Evolutionary conservation across 2,888 invertebrate genomes (phyloP), one percentile per base, ranked within the genome.

Genomic region (Rhagophthalmus giganteus): DNA sequence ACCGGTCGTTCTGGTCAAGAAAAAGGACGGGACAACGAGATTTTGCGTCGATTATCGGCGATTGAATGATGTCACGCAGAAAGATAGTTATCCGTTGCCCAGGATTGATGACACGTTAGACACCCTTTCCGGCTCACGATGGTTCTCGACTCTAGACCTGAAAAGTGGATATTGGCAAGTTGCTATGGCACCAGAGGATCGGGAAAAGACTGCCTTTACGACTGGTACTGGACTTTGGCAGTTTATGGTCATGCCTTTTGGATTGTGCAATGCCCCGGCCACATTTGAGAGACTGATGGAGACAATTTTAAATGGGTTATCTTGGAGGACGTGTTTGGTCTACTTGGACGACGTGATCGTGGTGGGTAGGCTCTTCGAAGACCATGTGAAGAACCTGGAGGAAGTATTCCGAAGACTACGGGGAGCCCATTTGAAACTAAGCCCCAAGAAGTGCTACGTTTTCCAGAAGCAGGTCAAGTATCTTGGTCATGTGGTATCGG

Each of bases 221-320:
- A 38, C 24, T n/a, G 48, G 54, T 2, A 30, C 2, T 12, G 55
- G 57, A n/a, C 38, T 55, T 11, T 58, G 28, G 26, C 30, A 55
- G 25, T 54, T 58, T 33, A 55, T 10, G 8, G 55, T 55, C 2
- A 57, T 61, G 59, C 56, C 56, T 1, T 63, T 65, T 31, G 60
- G 61, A 1, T 37, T 63, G 1, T 61, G 59, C 30, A 62, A 63
- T 42, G 58, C 60, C 1, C 59, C 60, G 1, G 60, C 61, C 1
- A 64, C 62, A 4, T 60, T 63, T 41, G 55, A 63, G 25, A n/a
- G 56, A 16, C 30, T 60, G 25, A 54, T 63, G 59, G 58, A 64
- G 27, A 12, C 11, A 2, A 47, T 59, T 15, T 33, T 60, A 1
- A 4, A 31, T 10, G 58, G 54, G 31, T 11, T 51, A 34, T 28